phyloP scores from a whole-genome alignment of 2,113 vertebrate genomes.

The Nothobranchius furzeri region DNA sequence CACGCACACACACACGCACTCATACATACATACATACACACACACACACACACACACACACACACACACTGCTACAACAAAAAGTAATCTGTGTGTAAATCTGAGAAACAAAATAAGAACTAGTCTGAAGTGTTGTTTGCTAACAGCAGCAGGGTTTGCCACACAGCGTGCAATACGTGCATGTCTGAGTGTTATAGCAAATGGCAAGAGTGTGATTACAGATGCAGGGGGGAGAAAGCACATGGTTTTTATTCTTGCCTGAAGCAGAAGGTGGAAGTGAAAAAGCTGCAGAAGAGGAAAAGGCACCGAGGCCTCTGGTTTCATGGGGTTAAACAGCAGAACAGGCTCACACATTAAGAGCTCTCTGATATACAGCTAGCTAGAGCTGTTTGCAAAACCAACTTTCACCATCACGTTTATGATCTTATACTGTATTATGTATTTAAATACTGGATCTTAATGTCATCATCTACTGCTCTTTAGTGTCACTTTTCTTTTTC shows the following conservation, averaged over 20 bases:
- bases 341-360: slow-evolving; percentile 78
- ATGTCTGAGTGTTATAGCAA: slow-evolving; percentile 9
- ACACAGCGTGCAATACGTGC: slow-evolving; percentile 10
- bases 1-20: background rate
- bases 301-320: slow-evolving; percentile 53
- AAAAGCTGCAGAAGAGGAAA: slow-evolving; percentile 13
- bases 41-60: too few species aligned
- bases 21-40: too few species aligned
- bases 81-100: slow-evolving; percentile 63
- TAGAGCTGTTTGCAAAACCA: slow-evolving; percentile 31
- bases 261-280: slow-evolving; percentile 27
- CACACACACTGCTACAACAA: slow-evolving; percentile 56
- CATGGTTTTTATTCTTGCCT: slow-evolving; percentile 21
- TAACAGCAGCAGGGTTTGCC: slow-evolving; percentile 44
- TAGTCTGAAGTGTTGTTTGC: slow-evolving; percentile 46
- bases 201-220: slow-evolving; percentile 33
- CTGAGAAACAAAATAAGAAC: slow-evolving; percentile 69
- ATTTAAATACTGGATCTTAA: slow-evolving; percentile 14
- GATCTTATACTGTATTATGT: slow-evolving; percentile 8
- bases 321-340: slow-evolving; percentile 70
- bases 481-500: slow-evolving; percentile 5
- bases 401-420: slow-evolving; percentile 20
- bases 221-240: slow-evolving; percentile 13
- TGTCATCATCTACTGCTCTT: slow-evolving; percentile 12
- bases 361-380: slow-evolving; percentile 59